These are phyloP conservation scores for Argynnis bischoffii DNA, from an alignment of 2,888 invertebrate genomes.

Conservation along the genomic window DNA sequence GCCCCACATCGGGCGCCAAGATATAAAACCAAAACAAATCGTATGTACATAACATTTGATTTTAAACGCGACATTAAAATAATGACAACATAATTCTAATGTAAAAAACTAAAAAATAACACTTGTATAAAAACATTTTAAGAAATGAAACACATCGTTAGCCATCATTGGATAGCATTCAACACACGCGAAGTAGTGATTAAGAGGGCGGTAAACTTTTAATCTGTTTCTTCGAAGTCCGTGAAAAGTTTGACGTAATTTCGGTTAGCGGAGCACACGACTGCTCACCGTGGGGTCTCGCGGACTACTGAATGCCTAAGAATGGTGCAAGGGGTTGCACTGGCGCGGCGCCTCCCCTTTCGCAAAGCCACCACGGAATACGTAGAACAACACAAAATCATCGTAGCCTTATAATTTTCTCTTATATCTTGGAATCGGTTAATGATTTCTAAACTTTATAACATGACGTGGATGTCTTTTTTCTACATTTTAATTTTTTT, in stretches of 20 bases:
- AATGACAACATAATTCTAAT: conserved; percentile 31
- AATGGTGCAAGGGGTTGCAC: conserved; percentile 54
- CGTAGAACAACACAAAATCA: conserved; percentile 59
- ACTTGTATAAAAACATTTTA: conserved; percentile 44
- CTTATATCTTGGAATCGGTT: conserved; percentile 26
- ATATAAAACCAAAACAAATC: conserved; percentile 11
- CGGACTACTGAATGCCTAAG: conserved; percentile 60
- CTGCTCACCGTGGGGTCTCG: conserved; percentile 51
- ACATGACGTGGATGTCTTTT: neutral
- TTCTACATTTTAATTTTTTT: conserved; percentile 6
- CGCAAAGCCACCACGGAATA: conserved; percentile 54
- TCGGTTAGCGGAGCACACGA: conserved; percentile 49
- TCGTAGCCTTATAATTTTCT: conserved; percentile 41
- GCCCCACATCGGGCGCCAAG: conserved; percentile 29
- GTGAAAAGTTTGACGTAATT: conserved; percentile 72
- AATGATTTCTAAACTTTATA: conserved; percentile 1
- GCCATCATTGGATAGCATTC: conserved; percentile 58
- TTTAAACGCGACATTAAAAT: conserved; percentile 32
- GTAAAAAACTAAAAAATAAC: conserved; percentile 35
- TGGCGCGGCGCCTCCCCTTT: conserved; percentile 62
- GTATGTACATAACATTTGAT: conserved; percentile 3
- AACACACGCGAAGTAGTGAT: conserved; percentile 75
- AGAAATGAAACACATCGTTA: conserved; percentile 60
- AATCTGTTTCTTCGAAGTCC: conserved; percentile 62
- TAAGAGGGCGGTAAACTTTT: conserved; percentile 61